Base-by-base conservation (phyloP, 2,797 vertebrate genomes). In the Nasua narica region DNA sequence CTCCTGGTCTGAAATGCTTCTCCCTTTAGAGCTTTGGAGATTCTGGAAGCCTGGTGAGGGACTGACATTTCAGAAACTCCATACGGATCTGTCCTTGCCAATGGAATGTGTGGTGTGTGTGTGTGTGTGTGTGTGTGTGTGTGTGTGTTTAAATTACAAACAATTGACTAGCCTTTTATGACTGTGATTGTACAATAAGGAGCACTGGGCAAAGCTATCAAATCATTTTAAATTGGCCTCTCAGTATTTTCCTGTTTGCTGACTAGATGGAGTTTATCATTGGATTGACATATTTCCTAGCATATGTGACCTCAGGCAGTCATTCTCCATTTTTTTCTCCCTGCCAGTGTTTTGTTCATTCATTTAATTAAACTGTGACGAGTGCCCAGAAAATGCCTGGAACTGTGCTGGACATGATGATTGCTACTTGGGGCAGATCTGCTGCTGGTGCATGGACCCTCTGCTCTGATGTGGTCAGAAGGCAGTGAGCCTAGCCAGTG, bases 301-400 rank as follows among this genome's bases (percentile, higher is more conserved):
- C 95, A 96, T 98, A 97, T 97, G 91, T 97, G 94, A 98, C 96
- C 96, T 97, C 67, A 65, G 95, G 91, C 96, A 92, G 87, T 96
- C 79, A 85, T 84, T 97, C 54, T 96, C 37, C 88, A 56, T 94
- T 95, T 98, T 96, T 94, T 93, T 32, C 48, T 8, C 43, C 91
- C 90, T 95, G 92, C 81, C 72, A 92, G 43, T 79, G 77, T 90
- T 97, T 97, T 92, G 86, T 96, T 96, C 94, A 97, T 96, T 98
- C 91, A 96, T 95, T 97, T 97, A 97, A 97, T 97, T 97, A 96
- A 96, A 96, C 52, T 93, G 62, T 94, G 86, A 78, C 0, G 48
- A 93, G 72, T 97, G 96, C 96, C 92, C 96, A 97, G 97, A 97
- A 97, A 98, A 95, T 97, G 95, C 90, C 91, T 96, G 95, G 86